Evolutionary conservation across 2,113 vertebrate genomes (phyloP).

Genomic region (Pterocles orientalis): DNA sequence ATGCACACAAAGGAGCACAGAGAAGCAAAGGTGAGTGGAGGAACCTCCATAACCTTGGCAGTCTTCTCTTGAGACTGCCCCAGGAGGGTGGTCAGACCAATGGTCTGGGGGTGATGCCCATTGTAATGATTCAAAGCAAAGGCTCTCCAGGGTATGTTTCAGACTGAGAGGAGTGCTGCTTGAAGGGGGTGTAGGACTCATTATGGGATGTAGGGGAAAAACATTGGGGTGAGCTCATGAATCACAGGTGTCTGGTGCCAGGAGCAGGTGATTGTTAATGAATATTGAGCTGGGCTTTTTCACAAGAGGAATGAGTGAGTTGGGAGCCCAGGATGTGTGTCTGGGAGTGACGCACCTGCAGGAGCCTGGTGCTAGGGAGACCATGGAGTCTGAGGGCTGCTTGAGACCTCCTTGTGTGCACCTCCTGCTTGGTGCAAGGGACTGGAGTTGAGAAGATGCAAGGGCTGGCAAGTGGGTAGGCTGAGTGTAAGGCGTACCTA

Average conservation of each 20-base stretch:
- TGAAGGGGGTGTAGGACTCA: not conserved
- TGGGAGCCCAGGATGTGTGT: not conserved
- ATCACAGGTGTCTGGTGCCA: not conserved
- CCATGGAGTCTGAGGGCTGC: not conserved
- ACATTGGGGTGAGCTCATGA: fast-evolving
- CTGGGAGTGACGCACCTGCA: not conserved
- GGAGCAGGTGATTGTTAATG: not conserved
- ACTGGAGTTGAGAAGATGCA: not conserved
- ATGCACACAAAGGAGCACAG: not conserved
- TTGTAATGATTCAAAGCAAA: not conserved
- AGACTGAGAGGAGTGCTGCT: not conserved
- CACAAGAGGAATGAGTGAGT: not conserved
- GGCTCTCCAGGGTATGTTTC: not conserved
- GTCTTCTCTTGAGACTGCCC: not conserved
- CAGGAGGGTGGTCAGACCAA: not conserved
- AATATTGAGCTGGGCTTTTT: not conserved
- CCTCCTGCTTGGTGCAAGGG: too few species aligned
- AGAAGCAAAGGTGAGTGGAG: not conserved
- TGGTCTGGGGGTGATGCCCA: not conserved
- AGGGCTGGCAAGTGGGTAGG: not conserved
- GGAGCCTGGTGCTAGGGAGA: not conserved
- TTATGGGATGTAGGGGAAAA: not conserved
- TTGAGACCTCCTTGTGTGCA: not conserved
- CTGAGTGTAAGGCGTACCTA: too few species aligned
- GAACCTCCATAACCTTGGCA: not conserved